Evolutionary conservation across 2,113 vertebrate genomes (phyloP), one percentile per base, ranked within the genome.

Genomic region (Haplochromis vanheusdeni): DNA sequence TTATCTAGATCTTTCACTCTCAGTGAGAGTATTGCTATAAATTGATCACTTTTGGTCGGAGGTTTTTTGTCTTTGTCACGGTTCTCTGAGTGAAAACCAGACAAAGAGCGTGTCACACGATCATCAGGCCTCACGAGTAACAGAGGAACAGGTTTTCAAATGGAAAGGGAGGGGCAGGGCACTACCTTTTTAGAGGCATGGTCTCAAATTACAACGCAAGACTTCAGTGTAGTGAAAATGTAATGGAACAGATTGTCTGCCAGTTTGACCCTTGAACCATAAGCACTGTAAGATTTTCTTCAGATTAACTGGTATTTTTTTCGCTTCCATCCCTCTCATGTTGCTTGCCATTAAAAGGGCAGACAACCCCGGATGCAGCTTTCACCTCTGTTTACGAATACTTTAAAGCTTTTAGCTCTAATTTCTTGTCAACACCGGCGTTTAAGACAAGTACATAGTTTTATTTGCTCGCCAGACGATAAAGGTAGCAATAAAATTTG

Each of bases 71-170:
- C 9, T 17, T 33, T 31, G 80, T 65, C 68, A 16, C 28, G 49
- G 31, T 75, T 90, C 51, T 13, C 14, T 23, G 51, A 80, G 79
- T 13, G 70, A 73, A 68, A n/a, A 49, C 31, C 79, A 84, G 89
- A 93, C 92, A 94, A 92, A 92, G 88, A 65, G 40, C 5, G 12
- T 65, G 91, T 92, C 90, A 94, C 85, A 54, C 2, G 91, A 94
- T 92, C 86, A 62, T 45, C 54, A 7, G 80, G 86, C 70, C 88
- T 75, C 81, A 7, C 77, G 12, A 83, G 83, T 21, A 87, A 88
- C 84, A 85, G 75, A 83, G 89, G 87, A 94, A 94, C 95, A 90
- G 92, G 95, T 94, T 95, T 93, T 92, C 42, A 28, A 80, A 82
- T 37, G 80, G 75, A 60, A 33, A 85, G 88, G 91, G 91, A 91